Base-by-base conservation (phyloP, 1,140 invertebrate species). In the Cylas formicarius region DNA sequence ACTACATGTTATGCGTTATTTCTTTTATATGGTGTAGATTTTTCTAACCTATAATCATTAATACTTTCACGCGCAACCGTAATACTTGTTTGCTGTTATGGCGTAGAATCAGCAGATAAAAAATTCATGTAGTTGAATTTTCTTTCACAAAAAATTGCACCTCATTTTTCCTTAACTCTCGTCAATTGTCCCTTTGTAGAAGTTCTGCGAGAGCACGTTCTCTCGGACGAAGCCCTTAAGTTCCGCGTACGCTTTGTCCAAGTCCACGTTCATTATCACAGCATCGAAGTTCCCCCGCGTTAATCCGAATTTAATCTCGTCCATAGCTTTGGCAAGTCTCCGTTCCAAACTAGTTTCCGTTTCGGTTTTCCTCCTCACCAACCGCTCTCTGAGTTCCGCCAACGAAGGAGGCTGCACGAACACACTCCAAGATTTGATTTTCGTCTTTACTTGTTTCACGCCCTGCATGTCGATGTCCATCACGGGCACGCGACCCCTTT, bases 381-480 rank as follows among this genome's bases (percentile, higher is more conserved):
- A 71, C 38, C 95, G 73, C 41, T 78, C 67, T 61, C 92, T 85
- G 52, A 94, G 67, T 48, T 82, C 81, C 32, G 79, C 69, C 23
- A 97, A 63, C 6, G 79, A 85, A 5, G 96, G 94, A 16, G 96
- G 92, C 68, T 87, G 87, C 11, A 99, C 77, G 64, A 97, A 97
- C 8, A 98, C 77, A 50, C 84, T 82, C 48, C 86, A 64, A 1
- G 93, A 83, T 67, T 93, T 78, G 8, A 97, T 67, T 50, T 86
- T 74, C 22, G 82, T 87, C 58, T 90, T 93, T 2, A 99, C 82
- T 67, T 85, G 88, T 53, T 88, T 87, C 0, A 98, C 94, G 17
- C 96, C 96, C 72, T 98, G 85, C 24, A 91, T 81, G 48, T 99
- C 95, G 53, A 99, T 90, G 60, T 98, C 96, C 44, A 99, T 65